Evolutionary conservation across 2,113 vertebrate species (phyloP).

Genomic region (Mandrillus leucophaeus): DNA sequence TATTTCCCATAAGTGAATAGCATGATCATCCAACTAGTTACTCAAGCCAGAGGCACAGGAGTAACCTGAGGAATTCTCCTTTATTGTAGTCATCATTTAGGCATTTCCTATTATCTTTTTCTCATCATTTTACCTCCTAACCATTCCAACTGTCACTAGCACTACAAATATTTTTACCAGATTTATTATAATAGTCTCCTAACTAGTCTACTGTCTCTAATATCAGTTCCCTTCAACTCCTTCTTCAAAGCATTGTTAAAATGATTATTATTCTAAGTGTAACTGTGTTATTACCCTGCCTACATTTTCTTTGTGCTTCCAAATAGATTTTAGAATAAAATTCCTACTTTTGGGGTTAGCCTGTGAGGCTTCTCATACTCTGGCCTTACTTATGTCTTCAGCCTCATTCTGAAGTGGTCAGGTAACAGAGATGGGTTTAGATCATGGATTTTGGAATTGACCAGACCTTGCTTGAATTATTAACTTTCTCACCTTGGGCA

Average conservation of each 20-base stretch:
- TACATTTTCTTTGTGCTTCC: background rate
- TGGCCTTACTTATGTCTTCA: background rate
- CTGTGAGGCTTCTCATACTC: background rate
- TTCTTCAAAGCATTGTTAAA: background rate
- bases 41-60: background rate
- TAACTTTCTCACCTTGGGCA: background rate
- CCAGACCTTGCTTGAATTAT: background rate
- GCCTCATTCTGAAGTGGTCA: background rate
- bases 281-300: background rate
- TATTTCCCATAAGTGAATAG: background rate
- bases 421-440: background rate
- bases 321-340: background rate
- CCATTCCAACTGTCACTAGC: background rate
- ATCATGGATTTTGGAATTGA: background rate
- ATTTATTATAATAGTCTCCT: background rate
- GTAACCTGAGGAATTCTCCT: background rate
- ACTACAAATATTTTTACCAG: background rate
- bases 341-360: background rate
- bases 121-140: background rate
- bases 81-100: background rate
- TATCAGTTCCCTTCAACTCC: background rate
- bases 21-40: background rate
- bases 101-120: background rate
- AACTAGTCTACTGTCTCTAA: background rate
- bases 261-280: background rate